phyloP scores from a whole-genome alignment of 2,797 vertebrate genomes.

The Scolopax bukidnonensis region DNA sequence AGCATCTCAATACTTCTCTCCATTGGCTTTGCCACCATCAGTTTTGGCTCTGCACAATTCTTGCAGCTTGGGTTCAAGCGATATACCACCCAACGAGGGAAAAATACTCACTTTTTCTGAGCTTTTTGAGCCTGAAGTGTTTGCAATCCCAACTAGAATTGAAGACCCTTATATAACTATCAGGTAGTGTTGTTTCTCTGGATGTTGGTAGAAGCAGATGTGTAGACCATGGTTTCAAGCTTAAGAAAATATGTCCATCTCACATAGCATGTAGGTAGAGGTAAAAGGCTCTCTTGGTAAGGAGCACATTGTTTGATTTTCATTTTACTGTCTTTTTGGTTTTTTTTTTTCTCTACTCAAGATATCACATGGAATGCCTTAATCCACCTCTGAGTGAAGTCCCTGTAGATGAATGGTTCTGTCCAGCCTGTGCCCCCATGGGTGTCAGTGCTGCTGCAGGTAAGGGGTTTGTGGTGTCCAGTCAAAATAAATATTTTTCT shows the following conservation, averaged over 20 bases:
- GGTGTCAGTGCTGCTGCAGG: constrained; percentile 39
- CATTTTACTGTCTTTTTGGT: not conserved
- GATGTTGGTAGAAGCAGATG: not conserved
- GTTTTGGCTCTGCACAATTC: not conserved
- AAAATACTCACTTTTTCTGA: accelerated
- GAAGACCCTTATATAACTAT: not conserved
- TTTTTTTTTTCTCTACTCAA: constrained; percentile 11
- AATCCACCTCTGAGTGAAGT: constrained; percentile 92
- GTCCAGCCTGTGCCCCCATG: constrained; percentile 87
- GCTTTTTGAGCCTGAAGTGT: not conserved
- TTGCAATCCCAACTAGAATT: not conserved
- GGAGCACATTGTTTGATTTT: not conserved
- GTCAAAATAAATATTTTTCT: not conserved
- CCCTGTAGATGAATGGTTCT: constrained; percentile 98
- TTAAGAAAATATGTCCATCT: not conserved
- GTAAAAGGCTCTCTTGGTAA: not conserved
- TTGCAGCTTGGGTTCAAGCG: not conserved
- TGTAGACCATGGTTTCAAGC: not conserved
- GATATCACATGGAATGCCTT: constrained; percentile 99
- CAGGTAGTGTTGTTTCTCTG: not conserved
- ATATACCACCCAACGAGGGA: not conserved
- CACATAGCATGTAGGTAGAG: not conserved
- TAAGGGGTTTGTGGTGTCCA: not conserved
- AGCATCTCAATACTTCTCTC: not conserved
- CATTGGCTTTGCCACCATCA: not conserved